Conservation (phyloP, 2,888 invertebrate genomes). For the Melanotus villosus region DNA sequence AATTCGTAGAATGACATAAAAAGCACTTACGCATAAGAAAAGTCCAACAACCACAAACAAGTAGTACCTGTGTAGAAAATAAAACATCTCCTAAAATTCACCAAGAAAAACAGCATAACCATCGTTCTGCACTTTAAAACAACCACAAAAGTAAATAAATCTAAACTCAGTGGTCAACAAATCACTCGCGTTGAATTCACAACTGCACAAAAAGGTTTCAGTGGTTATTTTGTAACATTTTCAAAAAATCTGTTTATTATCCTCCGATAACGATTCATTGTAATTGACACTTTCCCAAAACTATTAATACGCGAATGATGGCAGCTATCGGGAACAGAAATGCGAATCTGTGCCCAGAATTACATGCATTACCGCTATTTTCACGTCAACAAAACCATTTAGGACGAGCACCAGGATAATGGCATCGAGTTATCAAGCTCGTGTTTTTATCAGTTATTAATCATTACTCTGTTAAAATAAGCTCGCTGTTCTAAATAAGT, state of each 20-base stretch:
- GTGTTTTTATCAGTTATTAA: slow-evolving; percentile 4
- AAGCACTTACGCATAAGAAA: no score
- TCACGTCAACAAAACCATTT: slow-evolving; percentile 17
- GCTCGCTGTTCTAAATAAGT: not conserved
- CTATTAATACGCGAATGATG: slow-evolving; percentile 15
- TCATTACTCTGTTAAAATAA: not conserved
- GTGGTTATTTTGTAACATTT: not conserved
- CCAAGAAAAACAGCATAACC: no score
- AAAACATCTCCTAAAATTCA: no score
- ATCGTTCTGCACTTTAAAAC: no score
- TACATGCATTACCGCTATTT: slow-evolving; percentile 11
- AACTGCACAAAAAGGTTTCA: no score
- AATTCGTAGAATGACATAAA: no score
- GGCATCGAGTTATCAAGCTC: not conserved
- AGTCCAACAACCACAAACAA: no score
- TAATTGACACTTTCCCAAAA: slow-evolving; percentile 20
- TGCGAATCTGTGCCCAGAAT: not conserved
- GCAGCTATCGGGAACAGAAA: slow-evolving; percentile 13
- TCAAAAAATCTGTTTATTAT: not conserved
- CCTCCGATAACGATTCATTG: slow-evolving; percentile 15
- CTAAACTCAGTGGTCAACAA: no score
- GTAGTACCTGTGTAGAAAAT: no score
- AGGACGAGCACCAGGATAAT: slow-evolving; percentile 17
- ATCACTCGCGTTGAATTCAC: no score
- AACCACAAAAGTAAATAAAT: no score